phyloP scores from a whole-genome alignment of 2,888 invertebrate genomes.

The Drosophila anceps region DNA sequence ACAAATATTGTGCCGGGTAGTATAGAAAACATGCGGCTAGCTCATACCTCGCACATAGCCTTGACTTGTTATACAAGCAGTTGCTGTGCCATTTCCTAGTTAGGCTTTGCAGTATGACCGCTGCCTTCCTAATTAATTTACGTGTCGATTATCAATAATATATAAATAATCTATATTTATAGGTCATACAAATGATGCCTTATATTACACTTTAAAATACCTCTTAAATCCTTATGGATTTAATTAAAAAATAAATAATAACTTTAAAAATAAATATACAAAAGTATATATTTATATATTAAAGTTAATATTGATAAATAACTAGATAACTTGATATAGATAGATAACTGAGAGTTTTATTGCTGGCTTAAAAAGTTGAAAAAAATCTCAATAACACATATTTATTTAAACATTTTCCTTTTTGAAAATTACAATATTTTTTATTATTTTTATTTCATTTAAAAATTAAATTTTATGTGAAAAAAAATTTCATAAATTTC shows the following conservation, averaged over 20 bases:
- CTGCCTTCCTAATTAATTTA: background rate
- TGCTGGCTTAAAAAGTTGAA: too few relatives aligned
- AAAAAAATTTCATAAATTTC: too few relatives aligned
- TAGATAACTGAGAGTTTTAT: too few relatives aligned
- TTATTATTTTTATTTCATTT: too few relatives aligned
- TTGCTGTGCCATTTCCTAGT: background rate
- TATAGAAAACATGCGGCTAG: background rate
- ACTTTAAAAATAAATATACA: background rate
- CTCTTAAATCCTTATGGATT: background rate
- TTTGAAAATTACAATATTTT: too few relatives aligned
- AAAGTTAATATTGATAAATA: too few relatives aligned
- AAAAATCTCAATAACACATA: too few relatives aligned
- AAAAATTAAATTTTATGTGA: too few relatives aligned
- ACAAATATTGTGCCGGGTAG: background rate
- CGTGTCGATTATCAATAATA: slow-evolving; percentile 1
- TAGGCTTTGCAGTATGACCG: background rate
- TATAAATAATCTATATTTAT: background rate
- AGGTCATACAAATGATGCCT: background rate
- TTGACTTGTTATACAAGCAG: background rate
- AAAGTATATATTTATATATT: too few relatives aligned
- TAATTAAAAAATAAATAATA: background rate
- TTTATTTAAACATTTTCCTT: too few relatives aligned
- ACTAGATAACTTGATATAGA: too few relatives aligned
- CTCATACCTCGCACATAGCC: background rate
- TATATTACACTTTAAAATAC: background rate